Evolutionary conservation across 2,888 invertebrate genomes (phyloP), one percentile per base, ranked within the genome.

Genomic region (Dasysyrphus albostriatus): DNA sequence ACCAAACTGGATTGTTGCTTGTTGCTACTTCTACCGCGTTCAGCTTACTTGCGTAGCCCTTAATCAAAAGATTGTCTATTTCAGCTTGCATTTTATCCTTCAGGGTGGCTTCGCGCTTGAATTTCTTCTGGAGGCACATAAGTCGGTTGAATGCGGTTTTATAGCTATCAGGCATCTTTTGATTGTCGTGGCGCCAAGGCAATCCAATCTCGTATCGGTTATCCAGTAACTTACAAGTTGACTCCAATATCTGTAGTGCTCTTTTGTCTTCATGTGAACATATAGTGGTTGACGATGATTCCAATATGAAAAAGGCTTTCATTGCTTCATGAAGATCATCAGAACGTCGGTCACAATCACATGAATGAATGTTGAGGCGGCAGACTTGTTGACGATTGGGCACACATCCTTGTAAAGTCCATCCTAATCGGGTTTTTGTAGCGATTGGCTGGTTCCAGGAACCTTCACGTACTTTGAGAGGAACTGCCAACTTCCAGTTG

Each of bases 311-410:
- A 70, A 67, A 85, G 5, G 56, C n/a, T 51, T 83, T 88, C 0
- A 88, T 74, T 19, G 72, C 69, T 42, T 88, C 76, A 51, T 88
- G 88, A 9, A 88, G 34, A 5, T 39, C 69, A 4, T 78, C 69
- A 6, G 72, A 77, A 12, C 67, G 24, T 16, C 65, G 54, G 47
- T 77, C 63, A 47, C 82, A 88, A 10, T 70, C 77, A 58, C 87
- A 84, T 7, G 59, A 49, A 32, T 83, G 83, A n/a, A 85, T 78
- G 69, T 85, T 83, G 29, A 78, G 61, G n/a, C 49, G 67, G 10
- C 6, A 24, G 12, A 24, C 24, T 10, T 32, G 9, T 39, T 24
- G 58, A 14, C 19, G 32, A 39, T 37, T 29, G n/a, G 73, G 24
- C 1, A 73, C 73, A 67, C 59, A 56, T 49, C 83, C 88, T 44